These are phyloP conservation scores for Saccopteryx bilineata DNA, from an alignment of 2,113 vertebrate species.

Conservation along the genomic window DNA sequence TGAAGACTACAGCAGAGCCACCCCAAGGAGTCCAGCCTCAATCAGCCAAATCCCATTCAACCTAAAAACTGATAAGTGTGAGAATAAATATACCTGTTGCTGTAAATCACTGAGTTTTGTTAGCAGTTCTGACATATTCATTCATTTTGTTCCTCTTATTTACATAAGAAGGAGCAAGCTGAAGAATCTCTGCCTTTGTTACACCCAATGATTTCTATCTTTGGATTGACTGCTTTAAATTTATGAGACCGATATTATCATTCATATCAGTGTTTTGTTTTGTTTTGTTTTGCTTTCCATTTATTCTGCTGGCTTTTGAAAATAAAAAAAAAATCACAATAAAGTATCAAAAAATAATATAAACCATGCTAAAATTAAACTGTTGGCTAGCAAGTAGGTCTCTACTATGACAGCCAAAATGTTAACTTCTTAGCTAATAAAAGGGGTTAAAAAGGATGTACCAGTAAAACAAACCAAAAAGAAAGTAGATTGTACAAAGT, in stretches of 20 bases:
- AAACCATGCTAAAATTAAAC: conserved; percentile 40
- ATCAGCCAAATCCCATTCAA: background rate
- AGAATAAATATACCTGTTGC: conserved; percentile 29
- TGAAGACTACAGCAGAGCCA: background rate
- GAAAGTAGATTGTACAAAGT: conserved; percentile 19
- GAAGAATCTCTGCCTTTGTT: conserved; percentile 20
- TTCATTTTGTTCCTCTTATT: conserved; percentile 57
- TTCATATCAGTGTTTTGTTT: background rate
- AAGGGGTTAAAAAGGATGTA: background rate
- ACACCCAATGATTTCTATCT: background rate
- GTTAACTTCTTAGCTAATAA: conserved; percentile 33
- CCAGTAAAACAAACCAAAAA: conserved; percentile 15
- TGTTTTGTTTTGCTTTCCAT: conserved; percentile 38
- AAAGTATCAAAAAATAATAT: conserved; percentile 3
- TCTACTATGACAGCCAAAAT: background rate
- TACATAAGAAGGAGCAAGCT: conserved; percentile 15
- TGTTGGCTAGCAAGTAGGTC: background rate
- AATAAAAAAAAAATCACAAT: conserved; percentile 41
- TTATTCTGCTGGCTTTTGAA: conserved; percentile 51
- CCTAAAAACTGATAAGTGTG: background rate
- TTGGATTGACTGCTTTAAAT: conserved; percentile 52
- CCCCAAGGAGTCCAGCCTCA: background rate
- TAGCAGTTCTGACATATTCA: background rate
- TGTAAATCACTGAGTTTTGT: background rate
- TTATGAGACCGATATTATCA: background rate